Evolutionary conservation across 2,797 vertebrate genomes (phyloP), one percentile per base, ranked within the genome.

Genomic region (Oryzias dopingdopingensis): DNA sequence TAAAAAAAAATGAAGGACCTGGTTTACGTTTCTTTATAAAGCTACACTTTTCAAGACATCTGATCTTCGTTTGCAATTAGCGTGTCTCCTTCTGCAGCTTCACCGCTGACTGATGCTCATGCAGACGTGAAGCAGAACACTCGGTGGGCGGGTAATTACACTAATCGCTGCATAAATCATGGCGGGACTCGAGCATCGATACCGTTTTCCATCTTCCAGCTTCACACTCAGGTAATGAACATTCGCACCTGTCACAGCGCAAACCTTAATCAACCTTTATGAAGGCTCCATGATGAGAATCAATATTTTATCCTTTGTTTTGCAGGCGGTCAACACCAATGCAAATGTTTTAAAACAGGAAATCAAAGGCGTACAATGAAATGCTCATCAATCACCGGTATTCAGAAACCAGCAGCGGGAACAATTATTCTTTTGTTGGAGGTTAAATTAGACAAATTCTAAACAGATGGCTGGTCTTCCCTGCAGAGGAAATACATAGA

Each of bases 211-310:
- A 73, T 62, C 50, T 63, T 26, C 49, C 42, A 16, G 23, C 32
- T 58, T 52, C 37, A 49, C 48, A 56, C 18, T 4, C 44, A 49
- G 56, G 61, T 67, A 58, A 67, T 60, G 43, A 67, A 60, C 56
- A n/a, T 52, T 59, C 22, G 42, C 51, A 55, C 41, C 59, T 48
- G 49, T 63, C 64, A 50, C 6, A 1, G 46, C 45, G 65, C 61
- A 62, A 54, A 62, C 64, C 58, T 50, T 76, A 71, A 80, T 80
- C 56, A 62, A 49, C 23, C 17, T 26, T 67, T 29, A 42, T 62
- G 16, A 67, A 56, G 67, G 77, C 65, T 71, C 18, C 77, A 77
- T 68, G 40, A 16, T 47, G 24, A 47, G 49, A 70, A 76, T 76
- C 62, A 71, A 0, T 4, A 20, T 53, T 59, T 66, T 24, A 42